Base-by-base conservation (phyloP, 30 jellyfish, hydroid and myxozoan species). In the Chrysaora quinquecirrha region DNA sequence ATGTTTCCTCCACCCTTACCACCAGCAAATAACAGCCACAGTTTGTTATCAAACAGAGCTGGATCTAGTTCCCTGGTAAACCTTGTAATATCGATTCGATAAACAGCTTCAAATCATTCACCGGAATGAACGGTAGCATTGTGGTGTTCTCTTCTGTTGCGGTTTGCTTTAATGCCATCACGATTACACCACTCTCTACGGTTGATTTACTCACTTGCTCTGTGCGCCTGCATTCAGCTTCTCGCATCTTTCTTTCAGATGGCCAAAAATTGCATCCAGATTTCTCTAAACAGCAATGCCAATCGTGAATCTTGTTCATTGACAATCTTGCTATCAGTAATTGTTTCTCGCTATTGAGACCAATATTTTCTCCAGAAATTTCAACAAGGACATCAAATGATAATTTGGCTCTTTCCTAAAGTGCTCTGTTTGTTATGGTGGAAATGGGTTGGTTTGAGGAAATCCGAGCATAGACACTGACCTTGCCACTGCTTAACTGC, bases 1-100 rank as follows among this genome's bases (percentile, higher is more conserved):
- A 64, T 1, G 38, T 63, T n/a, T 6, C 90, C 90, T 32, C 82
- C 90, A 60, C 83, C 82, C 22, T 78, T 78, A 64, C 64, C 90
- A 43, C 90, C 90, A 0, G 88, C 34, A 76, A 78, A 78, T 0
- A 54, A 30, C 30, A 62, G 21, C 90, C 82, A 78, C 0, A 78
- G 34, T 11, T 78, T 77, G 38, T 78, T 64, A 38, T 61, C 54
- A 64, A 78, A 64, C 28, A 61, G 63, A 3, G 74, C 43, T 27
- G 81, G 81, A 20, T 78, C 89, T 21, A 30, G 80, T 71, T 78
- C 89, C 82, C 73, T 14, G 63, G 82, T 21, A 62, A 78, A 74
- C 31, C 20, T n/a, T 76, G 9, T 33, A 58, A 31, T 61, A 30
- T 49, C 34, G 18, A 12, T 62, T 31, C 10, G 3, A 4, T 21